Conservation (phyloP, 1,140 invertebrate genomes). For the Spodoptera frugiperda region DNA sequence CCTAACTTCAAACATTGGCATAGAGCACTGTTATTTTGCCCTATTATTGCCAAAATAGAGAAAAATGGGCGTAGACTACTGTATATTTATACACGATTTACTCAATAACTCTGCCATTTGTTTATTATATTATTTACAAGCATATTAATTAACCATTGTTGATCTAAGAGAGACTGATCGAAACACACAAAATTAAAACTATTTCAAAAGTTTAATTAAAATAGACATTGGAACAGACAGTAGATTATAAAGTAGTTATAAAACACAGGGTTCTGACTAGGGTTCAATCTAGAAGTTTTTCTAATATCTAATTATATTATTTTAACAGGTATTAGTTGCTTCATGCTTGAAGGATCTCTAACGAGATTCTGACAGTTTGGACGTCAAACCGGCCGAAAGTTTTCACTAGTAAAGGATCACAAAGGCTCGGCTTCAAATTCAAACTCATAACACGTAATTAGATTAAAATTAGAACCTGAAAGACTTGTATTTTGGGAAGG, state of each 20-base stretch:
- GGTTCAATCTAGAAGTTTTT: constrained; percentile 12
- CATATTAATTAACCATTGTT: too few relatives aligned
- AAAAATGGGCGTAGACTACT: too few relatives aligned
- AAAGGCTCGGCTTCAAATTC: constrained; percentile 29
- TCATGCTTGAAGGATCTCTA: constrained; percentile 6
- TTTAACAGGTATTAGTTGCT: constrained; percentile 5
- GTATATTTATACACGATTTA: too few relatives aligned
- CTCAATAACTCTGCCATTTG: too few relatives aligned
- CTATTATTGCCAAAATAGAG: too few relatives aligned
- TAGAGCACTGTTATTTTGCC: too few relatives aligned
- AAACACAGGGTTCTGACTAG: neutral
- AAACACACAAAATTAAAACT: neutral
- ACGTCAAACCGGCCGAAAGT: constrained; percentile 26
- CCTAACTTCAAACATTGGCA: too few relatives aligned
- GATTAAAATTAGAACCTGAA: constrained; percentile 1
- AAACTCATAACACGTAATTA: constrained; percentile 40
- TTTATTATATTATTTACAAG: too few relatives aligned
- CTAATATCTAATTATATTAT: constrained; percentile 11
- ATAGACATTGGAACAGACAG: neutral
- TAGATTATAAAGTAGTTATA: neutral
- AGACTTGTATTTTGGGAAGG: neutral
- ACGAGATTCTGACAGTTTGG: constrained; percentile 20
- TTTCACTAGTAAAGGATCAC: constrained; percentile 26
- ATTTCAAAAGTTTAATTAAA: constrained; percentile 17
- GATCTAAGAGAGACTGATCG: neutral